These are phyloP conservation scores for Trachythela sp. DNA, from an alignment of 64 coral and sea anemone genomes.

Conservation along the genomic window DNA sequence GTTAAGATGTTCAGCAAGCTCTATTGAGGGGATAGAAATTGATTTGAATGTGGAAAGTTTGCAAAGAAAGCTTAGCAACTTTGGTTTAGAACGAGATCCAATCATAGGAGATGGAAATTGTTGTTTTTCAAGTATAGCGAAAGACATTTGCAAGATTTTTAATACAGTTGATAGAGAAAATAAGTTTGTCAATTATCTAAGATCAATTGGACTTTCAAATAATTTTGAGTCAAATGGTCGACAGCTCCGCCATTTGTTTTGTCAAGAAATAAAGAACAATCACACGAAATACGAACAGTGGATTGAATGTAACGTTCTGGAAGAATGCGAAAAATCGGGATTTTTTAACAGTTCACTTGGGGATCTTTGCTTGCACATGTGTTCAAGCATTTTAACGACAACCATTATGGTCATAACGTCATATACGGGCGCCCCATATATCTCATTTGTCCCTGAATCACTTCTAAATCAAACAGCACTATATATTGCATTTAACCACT, in stretches of 20 bases:
- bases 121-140: constrained; percentile 39
- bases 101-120: constrained; percentile 48
- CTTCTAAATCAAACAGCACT: constrained; percentile 10
- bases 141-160: too few species aligned
- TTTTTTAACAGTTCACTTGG: constrained; percentile 58
- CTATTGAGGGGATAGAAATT: too few species aligned
- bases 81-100: constrained; percentile 20
- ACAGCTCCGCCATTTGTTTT: constrained; percentile 17
- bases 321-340: constrained; percentile 25
- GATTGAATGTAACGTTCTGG: constrained; percentile 31
- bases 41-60: neutral
- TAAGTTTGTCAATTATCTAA: neutral
- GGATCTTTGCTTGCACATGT: constrained; percentile 43
- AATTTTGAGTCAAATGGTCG: neutral
- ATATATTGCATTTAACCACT: constrained; percentile 53
- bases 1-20: neutral
- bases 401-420: constrained; percentile 52
- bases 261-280: constrained; percentile 33
- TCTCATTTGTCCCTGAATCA: constrained; percentile 49
- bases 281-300: constrained; percentile 14
- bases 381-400: constrained; percentile 35
- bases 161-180: neutral
- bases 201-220: neutral
- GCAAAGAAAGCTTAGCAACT: constrained; percentile 16
- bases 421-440: constrained; percentile 15